A percentile compares a stretch with the other conserved stretches of the same genome.
These are phyloP conservation scores for Gryllus bimaculatus DNA, from an alignment of 1,140 invertebrate genomes.

Conservation along the genomic window DNA sequence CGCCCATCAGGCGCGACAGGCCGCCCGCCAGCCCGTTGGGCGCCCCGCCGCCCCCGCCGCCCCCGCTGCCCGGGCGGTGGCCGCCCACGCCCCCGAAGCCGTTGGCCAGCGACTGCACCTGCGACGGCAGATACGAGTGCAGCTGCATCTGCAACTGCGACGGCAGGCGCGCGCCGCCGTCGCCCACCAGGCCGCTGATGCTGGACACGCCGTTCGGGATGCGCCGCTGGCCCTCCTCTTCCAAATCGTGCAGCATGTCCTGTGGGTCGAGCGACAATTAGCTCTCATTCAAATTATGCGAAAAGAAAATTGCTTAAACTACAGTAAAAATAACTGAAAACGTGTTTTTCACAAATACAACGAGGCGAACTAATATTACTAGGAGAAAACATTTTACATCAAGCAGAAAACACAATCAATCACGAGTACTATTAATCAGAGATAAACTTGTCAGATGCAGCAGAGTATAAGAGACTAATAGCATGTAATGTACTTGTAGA, in stretches of 20 bases:
- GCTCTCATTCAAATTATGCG: no score
- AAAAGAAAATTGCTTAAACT: no score
- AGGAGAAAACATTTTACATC: no score
- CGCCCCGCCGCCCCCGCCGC: background rate
- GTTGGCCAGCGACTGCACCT: background rate
- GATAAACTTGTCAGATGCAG: no score
- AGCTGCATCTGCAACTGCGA: background rate
- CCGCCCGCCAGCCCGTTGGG: background rate
- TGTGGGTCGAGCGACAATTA: background rate
- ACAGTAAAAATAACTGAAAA: no score
- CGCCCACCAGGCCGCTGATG: background rate
- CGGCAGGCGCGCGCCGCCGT: background rate
- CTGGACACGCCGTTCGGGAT: background rate
- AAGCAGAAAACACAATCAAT: no score
- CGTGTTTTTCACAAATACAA: no score
- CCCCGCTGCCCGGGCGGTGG: slow-evolving; percentile 11
- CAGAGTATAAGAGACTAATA: no score
- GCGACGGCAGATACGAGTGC: background rate
- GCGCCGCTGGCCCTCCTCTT: slow-evolving; percentile 18
- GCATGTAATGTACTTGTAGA: no score
- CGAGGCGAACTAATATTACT: no score
- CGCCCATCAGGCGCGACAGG: background rate
- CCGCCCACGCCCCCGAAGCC: background rate
- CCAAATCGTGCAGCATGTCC: slow-evolving; percentile 25
- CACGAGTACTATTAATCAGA: no score